A percentile compares a stretch with the other conserved stretches of the same genome.
phyloP scores from a whole-genome alignment of 2,797 vertebrate species.

The Acanthis flammea region DNA sequence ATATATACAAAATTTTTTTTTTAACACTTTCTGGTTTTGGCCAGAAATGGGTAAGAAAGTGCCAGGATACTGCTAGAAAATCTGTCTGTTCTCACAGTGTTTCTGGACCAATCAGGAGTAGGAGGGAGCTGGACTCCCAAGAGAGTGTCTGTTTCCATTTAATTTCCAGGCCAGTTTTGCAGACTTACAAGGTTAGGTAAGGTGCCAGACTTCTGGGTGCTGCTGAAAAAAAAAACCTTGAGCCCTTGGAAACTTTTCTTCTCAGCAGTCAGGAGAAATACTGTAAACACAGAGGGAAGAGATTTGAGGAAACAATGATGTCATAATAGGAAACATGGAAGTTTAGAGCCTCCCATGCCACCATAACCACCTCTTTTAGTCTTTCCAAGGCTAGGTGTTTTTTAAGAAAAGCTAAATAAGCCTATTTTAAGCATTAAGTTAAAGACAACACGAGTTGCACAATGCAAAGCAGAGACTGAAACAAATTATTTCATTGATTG shows the following conservation, averaged over 20 bases:
- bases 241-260: constrained; percentile 2
- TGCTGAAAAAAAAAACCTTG: constrained; percentile 12
- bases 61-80: constrained; percentile 34
- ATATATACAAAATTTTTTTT: neutral
- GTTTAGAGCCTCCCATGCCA: neutral
- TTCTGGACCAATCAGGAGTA: constrained; percentile 29
- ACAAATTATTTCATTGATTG: neutral
- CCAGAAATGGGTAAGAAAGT: neutral
- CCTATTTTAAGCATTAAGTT: neutral
- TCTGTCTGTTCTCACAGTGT: constrained; percentile 33
- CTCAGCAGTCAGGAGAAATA: neutral
- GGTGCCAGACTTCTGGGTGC: constrained; percentile 61
- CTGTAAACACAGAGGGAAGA: neutral
- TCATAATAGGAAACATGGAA: neutral
- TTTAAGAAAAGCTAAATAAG: neutral
- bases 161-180: constrained; percentile 38
- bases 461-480: neutral
- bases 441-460: neutral
- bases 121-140: constrained; percentile 26
- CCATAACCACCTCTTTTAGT: neutral
- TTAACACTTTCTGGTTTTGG: constrained; percentile 26
- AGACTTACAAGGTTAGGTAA: constrained; percentile 49
- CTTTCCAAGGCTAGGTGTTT: neutral
- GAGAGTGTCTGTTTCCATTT: constrained; percentile 37
- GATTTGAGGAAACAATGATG: neutral